Evolutionary conservation across 1,140 invertebrate genomes (phyloP).

Genomic region (Drosophila elegans): DNA sequence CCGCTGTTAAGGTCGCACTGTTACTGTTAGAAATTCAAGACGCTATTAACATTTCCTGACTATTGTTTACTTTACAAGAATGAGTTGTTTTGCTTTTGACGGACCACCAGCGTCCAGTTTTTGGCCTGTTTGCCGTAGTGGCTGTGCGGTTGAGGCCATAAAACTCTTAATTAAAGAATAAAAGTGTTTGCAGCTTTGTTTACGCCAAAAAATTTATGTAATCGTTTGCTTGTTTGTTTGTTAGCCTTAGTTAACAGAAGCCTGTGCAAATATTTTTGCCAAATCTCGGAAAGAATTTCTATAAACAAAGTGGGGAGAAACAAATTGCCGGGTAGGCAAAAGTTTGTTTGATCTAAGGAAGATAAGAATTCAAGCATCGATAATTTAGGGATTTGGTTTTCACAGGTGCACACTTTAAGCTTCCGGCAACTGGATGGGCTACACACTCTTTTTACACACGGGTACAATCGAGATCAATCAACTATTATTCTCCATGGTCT

Average conservation of each 20-base stretch:
- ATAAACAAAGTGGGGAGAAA: constrained; percentile 46
- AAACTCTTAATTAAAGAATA: constrained; percentile 69
- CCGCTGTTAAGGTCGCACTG: constrained; percentile 17
- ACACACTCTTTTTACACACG: constrained; percentile 13
- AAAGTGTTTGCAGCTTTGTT: constrained; percentile 58
- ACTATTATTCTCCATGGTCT: constrained; percentile 38
- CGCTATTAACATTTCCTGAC: constrained; percentile 61
- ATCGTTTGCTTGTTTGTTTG: constrained; percentile 18
- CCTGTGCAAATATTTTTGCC: constrained; percentile 69
- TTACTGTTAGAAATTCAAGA: constrained; percentile 44
- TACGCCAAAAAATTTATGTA: constrained; percentile 45
- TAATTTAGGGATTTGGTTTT: constrained; percentile 7
- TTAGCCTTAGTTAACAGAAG: constrained; percentile 52
- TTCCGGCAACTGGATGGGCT: too few relatives aligned
- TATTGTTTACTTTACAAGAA: constrained; percentile 65
- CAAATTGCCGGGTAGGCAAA: constrained; percentile 31
- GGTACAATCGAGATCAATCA: constrained; percentile 36
- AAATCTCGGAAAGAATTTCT: background rate
- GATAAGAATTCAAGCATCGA: background rate
- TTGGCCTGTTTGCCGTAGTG: constrained; percentile 35
- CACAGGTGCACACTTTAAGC: background rate
- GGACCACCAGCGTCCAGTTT: constrained; percentile 68
- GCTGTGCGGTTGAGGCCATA: constrained; percentile 27
- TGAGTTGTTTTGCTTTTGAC: constrained; percentile 19
- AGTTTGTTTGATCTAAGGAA: background rate